A percentile compares a stretch with the other conserved stretches of the same genome.
phyloP scores from a whole-genome alignment of 2,888 invertebrate genomes.

The Sarcophaga rosellei region DNA sequence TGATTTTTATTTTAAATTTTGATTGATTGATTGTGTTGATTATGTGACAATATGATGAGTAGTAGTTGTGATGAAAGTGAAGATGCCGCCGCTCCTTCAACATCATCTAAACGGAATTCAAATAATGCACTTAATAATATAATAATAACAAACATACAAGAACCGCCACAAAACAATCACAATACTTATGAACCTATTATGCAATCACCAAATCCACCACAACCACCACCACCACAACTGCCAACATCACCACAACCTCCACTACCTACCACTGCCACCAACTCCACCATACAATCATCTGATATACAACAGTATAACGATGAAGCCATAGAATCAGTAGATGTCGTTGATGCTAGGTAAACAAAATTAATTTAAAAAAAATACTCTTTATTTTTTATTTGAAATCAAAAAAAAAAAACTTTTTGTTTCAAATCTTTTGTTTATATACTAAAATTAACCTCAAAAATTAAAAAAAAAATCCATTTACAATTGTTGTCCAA shows the following conservation, averaged over 20 bases:
- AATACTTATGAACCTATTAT: constrained; percentile 70
- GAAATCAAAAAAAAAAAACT: neutral
- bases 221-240: constrained; percentile 64
- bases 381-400: neutral
- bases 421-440: neutral
- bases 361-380: constrained; percentile 35
- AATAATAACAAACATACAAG: constrained; percentile 69
- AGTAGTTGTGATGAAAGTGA: constrained; percentile 76
- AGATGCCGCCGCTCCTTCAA: constrained; percentile 70
- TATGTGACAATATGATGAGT: constrained; percentile 47
- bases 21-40: constrained; percentile 58
- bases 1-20: constrained; percentile 69
- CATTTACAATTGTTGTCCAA: constrained; percentile 26
- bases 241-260: constrained; percentile 60
- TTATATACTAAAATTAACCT: constrained; percentile 28
- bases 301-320: constrained; percentile 73
- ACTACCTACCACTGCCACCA: constrained; percentile 75
- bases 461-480: constrained; percentile 10
- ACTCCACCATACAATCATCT: constrained; percentile 73
- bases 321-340: constrained; percentile 77
- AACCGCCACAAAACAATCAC: constrained; percentile 72
- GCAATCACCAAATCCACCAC: constrained; percentile 71
- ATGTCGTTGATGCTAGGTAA: constrained; percentile 80
- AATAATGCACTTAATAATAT: constrained; percentile 71
- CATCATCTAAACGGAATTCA: constrained; percentile 76